A percentile compares a stretch with the other conserved stretches of the same genome.
Evolutionary conservation across 2,113 vertebrate species (phyloP).

Genomic region (Oreocharis arfaki): DNA sequence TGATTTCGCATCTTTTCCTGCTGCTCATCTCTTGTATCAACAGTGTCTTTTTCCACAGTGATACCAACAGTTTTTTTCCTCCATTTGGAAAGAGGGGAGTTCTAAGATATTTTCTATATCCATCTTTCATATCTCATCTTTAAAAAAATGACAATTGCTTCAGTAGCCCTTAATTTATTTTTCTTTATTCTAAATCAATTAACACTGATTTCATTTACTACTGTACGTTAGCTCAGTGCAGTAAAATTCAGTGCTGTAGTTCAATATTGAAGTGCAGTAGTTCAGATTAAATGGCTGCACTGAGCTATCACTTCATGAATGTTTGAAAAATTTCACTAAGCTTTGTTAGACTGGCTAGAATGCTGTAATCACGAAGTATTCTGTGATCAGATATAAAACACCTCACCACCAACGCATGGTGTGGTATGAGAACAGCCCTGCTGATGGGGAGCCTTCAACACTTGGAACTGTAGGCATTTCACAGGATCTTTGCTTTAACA

Average conservation of each 20-base stretch:
- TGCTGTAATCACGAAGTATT: not conserved
- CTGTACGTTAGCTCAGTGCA: not conserved
- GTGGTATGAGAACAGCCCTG: fast-evolving
- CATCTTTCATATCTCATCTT: not conserved
- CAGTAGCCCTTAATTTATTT: not conserved
- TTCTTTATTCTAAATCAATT: not conserved
- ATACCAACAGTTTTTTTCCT: not conserved
- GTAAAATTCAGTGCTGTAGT: not conserved
- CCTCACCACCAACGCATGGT: fast-evolving
- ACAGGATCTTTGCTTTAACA: not conserved
- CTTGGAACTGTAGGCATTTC: not conserved
- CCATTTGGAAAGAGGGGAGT: not conserved
- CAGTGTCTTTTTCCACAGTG: not conserved
- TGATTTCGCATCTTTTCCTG: not conserved
- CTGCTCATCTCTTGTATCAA: not conserved
- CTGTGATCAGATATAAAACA: not conserved
- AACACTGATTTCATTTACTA: not conserved
- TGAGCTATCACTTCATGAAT: not conserved
- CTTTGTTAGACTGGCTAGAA: not conserved
- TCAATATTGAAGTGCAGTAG: not conserved
- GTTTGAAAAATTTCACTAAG: not conserved
- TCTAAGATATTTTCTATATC: not conserved
- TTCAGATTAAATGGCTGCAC: not conserved
- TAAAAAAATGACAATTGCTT: not conserved
- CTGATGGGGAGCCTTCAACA: not conserved